Conservation (phyloP, 2,113 vertebrate genomes). For the Ornithorhynchus anatinus region DNA sequence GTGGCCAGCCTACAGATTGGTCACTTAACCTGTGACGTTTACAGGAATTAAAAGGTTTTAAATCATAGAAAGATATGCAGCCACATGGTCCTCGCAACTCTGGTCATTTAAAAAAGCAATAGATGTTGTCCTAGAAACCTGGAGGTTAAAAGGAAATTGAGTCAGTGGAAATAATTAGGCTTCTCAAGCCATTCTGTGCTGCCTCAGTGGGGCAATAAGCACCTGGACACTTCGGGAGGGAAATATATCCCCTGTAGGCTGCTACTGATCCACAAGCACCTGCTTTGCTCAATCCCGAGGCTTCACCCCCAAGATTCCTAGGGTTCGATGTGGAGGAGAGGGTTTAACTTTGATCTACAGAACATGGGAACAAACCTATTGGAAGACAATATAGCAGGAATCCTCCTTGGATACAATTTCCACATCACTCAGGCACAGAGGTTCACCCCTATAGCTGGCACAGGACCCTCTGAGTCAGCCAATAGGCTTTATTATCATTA, state of each 20-base stretch:
- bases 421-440: too few relatives aligned
- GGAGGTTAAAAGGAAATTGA: background rate
- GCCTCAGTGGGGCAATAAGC: background rate
- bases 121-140: background rate
- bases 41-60: background rate
- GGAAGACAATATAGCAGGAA: too few relatives aligned
- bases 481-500: conserved; percentile 77
- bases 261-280: background rate
- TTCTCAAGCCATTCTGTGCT: background rate
- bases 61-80: background rate
- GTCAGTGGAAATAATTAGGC: background rate
- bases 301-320: too few relatives aligned
- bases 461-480: too few relatives aligned
- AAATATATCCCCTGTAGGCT: background rate
- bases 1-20: too few relatives aligned
- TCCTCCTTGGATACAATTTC: too few relatives aligned
- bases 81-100: background rate
- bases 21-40: background rate
- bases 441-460: too few relatives aligned
- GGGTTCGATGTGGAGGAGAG: too few relatives aligned
- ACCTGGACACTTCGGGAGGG: background rate
- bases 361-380: too few relatives aligned
- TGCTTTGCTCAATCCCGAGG: background rate
- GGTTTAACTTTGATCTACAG: too few relatives aligned
- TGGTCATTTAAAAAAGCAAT: background rate